Evolutionary conservation across 1,140 invertebrate species (phyloP), one percentile per base, ranked within the genome.

Genomic region (Macrosteles quadrilineatus): DNA sequence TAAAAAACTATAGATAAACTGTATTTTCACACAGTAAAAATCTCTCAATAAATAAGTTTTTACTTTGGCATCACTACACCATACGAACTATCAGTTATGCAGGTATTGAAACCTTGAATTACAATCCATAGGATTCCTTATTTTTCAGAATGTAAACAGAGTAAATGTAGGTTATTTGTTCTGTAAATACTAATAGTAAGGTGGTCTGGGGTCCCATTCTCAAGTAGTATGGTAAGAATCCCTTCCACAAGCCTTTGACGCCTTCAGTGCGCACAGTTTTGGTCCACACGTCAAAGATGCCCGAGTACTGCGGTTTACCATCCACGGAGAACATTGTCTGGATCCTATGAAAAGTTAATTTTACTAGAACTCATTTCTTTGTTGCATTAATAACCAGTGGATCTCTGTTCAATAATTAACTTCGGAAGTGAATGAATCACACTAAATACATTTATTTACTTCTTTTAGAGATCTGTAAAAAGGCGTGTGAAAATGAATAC

Each of bases 141-240:
- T 66, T 23, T 12, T 57, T 19, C 53, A 75, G 63, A 21, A 76
- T 30, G 53, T 68, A 66, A 64, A 40, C 67, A 53, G 74, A 77
- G 27, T 78, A 81, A 11, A 73, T 40, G 19, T 67, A 57, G 12
- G 88, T 91, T 81, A 92, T 85, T 78, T 91, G 88, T 78, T 93
- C 91, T n/a, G 91, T 79, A 77, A 92, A 87, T 71, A 93, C 87
- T 76, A 93, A 91, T 0, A 90, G 91, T 21, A 93, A 76, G 0
- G 93, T 88, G 2, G 91, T 93, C 76, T 93, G 90, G 0, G 92
- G 91, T 4, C 90, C 89, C 29, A 91, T 81, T 69, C 88, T 80
- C 47, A 86, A 84, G 76, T 89, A 91, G 70, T 89, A 89, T 2
- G 91, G 91, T 30, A 86, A 89, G 77, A 94, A 93, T 45, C 92